Evolutionary conservation across 2,888 invertebrate genomes (phyloP).

Genomic region (Mechanitis messenoides): DNA sequence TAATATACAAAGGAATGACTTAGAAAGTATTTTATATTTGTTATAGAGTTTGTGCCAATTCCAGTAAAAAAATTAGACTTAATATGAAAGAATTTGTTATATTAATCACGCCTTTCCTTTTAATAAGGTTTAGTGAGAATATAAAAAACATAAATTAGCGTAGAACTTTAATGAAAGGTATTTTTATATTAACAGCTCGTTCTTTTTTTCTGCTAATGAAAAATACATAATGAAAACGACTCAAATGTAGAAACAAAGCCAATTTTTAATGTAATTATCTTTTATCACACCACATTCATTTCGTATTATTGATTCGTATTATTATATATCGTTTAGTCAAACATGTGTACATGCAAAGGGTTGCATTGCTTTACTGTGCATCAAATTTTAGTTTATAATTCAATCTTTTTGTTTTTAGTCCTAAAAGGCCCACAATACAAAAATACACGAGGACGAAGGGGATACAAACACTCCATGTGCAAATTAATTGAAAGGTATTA

Average conservation of each 20-base stretch:
- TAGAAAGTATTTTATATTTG: no score
- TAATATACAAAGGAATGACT: not conserved
- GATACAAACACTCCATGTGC: slow-evolving; percentile 74
- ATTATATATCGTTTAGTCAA: slow-evolving; percentile 34
- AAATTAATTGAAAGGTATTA: slow-evolving; percentile 72
- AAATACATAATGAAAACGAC: slow-evolving; percentile 3
- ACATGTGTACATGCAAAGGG: slow-evolving; percentile 61
- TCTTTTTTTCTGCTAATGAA: slow-evolving; percentile 2
- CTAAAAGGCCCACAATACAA: slow-evolving; percentile 41
- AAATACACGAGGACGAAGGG: slow-evolving; percentile 65
- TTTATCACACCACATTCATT: slow-evolving; percentile 3
- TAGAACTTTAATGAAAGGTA: slow-evolving; percentile 3
- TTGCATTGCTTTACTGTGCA: slow-evolving; percentile 56
- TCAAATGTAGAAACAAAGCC: not conserved
- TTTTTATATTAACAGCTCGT: not conserved
- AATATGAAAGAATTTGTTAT: not conserved
- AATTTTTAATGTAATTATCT: not conserved
- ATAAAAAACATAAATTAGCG: not conserved
- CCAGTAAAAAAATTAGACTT: not conserved
- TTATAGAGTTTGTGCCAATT: no score
- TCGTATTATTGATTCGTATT: slow-evolving; percentile 10
- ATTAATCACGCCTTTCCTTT: not conserved
- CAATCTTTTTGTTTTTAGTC: slow-evolving; percentile 39
- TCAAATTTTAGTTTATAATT: slow-evolving; percentile 46
- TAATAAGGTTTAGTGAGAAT: slow-evolving; percentile 1